Percentiles rank a stretch among this genome's conserved stretches.
Conservation (phyloP, 2,113 vertebrate genomes). For the Garra rufa region DNA sequence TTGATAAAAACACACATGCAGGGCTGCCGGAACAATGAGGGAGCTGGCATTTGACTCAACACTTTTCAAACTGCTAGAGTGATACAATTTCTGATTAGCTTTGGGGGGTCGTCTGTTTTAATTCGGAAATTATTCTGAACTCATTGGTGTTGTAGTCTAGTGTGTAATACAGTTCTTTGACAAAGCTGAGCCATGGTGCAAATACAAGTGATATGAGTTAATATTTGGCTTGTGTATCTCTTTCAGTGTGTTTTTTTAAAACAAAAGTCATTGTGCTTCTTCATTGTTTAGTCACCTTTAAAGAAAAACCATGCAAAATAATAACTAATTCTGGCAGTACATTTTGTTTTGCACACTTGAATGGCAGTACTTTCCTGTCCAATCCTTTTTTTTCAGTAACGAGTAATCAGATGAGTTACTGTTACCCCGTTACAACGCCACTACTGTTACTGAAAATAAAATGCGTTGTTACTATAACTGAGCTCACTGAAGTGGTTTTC, state of each 20-base stretch:
- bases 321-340: no score
- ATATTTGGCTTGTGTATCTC: background rate
- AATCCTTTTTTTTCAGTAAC: no score
- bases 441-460: no score
- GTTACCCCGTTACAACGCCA: no score
- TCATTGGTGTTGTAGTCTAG: background rate
- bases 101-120: background rate
- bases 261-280: no score
- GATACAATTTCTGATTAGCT: background rate
- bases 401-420: no score
- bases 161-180: background rate
- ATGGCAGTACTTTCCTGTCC: no score
- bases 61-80: background rate
- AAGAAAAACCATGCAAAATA: background rate
- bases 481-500: no score
- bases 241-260: background rate
- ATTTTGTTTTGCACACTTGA: no score
- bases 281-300: background rate
- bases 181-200: background rate
- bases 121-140: background rate
- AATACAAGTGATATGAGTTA: background rate
- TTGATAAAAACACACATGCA: background rate
- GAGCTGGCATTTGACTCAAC: slow-evolving; percentile 23
- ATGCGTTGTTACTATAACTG: no score
- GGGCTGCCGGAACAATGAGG: background rate